A percentile compares a stretch with the other conserved stretches of the same genome.
These are phyloP conservation scores for Caenorhabditis briggsae DNA, from an alignment of 1,140 invertebrate species.

Conservation along the genomic window DNA sequence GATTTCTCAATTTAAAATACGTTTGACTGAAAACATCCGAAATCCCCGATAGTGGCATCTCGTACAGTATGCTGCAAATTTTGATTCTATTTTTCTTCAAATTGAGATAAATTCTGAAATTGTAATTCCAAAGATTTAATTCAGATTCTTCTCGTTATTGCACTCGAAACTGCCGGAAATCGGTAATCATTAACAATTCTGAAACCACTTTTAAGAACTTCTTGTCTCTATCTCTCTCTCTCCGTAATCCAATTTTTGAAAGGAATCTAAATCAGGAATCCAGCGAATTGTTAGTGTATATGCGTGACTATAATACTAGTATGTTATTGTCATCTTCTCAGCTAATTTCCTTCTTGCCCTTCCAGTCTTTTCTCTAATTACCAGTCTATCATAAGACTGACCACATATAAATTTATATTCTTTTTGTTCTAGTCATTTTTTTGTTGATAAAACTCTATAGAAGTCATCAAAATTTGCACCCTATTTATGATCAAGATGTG, in stretches of 20 bases:
- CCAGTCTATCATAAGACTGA: slow-evolving; percentile 18
- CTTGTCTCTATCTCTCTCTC: not conserved
- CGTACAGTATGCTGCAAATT: no score
- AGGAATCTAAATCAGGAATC: not conserved
- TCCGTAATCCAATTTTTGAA: not conserved
- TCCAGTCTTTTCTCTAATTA: not conserved
- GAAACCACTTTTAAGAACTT: not conserved
- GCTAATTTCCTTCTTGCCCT: not conserved
- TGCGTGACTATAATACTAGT: slow-evolving; percentile 11
- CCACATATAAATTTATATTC: not conserved
- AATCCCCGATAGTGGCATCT: no score
- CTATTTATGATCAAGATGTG: not conserved
- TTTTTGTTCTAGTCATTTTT: no score
- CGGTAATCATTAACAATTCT: no score
- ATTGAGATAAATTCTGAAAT: no score
- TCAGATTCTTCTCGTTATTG: no score
- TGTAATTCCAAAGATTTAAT: no score
- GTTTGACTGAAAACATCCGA: no score
- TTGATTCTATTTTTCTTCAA: no score
- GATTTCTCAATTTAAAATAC: no score
- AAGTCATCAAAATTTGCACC: not conserved
- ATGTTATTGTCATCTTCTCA: not conserved
- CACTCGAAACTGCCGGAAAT: no score
- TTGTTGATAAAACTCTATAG: no score
- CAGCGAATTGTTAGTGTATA: not conserved